phyloP scores from a whole-genome alignment of 2,888 invertebrate genomes.

The Capitulum mitella region DNA sequence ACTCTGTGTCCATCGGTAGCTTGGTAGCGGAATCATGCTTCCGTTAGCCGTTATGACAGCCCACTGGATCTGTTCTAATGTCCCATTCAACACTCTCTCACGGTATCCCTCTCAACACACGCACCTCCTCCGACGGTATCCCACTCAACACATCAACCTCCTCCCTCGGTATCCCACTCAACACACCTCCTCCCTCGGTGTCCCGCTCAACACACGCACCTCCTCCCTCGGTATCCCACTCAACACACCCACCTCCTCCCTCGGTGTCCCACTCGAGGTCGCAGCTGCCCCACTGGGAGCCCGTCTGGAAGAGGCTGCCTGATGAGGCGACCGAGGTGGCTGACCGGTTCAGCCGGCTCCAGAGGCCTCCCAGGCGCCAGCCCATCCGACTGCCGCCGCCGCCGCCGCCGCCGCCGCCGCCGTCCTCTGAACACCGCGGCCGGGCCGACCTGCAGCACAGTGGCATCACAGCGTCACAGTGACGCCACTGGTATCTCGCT shows the following conservation, averaged over 20 bases:
- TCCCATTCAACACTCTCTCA: too few species aligned
- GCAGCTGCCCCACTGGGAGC: neutral
- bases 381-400: neutral
- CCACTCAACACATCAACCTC: too few species aligned
- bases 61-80: too few species aligned
- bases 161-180: too few species aligned
- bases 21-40: too few species aligned
- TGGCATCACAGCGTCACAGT: too few species aligned
- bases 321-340: neutral
- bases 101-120: too few species aligned
- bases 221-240: neutral
- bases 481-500: too few species aligned
- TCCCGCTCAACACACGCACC: neutral
- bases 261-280: constrained; percentile 11
- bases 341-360: neutral
- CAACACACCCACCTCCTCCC: neutral
- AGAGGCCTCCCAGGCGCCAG: neutral
- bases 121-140: too few species aligned
- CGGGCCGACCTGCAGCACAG: neutral
- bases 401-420: too few species aligned
- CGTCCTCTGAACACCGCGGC: neutral
- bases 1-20: too few species aligned
- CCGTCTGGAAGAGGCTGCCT: neutral
- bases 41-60: too few species aligned
- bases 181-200: neutral